These are phyloP conservation scores for Nephrotoma flavescens DNA, from an alignment of 2,888 invertebrate species.

Conservation along the genomic window DNA sequence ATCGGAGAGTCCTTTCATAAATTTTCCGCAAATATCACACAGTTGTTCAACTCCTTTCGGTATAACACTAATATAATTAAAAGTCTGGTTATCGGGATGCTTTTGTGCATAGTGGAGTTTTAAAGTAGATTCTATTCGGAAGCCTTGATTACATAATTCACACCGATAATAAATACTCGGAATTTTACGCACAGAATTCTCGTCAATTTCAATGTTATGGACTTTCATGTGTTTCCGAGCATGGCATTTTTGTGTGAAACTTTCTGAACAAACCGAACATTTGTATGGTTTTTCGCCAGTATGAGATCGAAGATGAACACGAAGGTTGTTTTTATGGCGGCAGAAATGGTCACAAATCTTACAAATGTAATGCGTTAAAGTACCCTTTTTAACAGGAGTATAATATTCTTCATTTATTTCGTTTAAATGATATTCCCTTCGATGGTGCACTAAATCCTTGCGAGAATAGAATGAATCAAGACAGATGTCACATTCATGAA, in stretches of 20 bases:
- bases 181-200: neutral
- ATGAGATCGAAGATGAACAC: neutral
- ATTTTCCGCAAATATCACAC: neutral
- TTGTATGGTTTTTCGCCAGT: neutral
- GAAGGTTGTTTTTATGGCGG: neutral
- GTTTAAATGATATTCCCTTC: neutral
- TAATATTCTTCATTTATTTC: neutral
- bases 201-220: neutral
- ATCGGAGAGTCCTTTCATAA: neutral
- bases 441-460: neutral
- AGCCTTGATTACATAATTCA: neutral
- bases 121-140: neutral
- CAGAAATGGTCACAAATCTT: neutral
- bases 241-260: neutral
- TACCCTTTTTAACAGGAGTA: neutral
- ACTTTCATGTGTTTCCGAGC: neutral
- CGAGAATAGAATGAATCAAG: neutral
- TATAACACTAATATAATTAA: neutral
- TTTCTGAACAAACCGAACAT: neutral
- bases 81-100: neutral
- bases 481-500: neutral
- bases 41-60: neutral
- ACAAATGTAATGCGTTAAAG: neutral
- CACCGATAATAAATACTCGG: neutral
- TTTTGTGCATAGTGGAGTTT: neutral